Evolutionary conservation across 1,140 invertebrate species (phyloP).

Genomic region (Holotrichia oblita): DNA sequence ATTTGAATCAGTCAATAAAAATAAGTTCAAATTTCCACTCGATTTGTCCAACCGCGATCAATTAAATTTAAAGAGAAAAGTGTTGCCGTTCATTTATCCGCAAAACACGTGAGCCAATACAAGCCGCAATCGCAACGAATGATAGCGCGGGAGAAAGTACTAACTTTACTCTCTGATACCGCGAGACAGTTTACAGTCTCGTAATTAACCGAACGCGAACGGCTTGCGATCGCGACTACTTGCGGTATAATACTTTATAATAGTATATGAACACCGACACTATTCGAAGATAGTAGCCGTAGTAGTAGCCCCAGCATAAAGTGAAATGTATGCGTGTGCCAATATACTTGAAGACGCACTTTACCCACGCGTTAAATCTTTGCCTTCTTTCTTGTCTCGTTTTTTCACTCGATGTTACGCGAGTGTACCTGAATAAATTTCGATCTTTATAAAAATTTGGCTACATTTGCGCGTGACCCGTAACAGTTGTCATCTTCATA

Average conservation of each 20-base stretch:
- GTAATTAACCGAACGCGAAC: neutral
- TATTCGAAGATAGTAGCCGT: neutral
- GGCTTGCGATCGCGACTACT: neutral
- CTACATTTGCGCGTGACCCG: neutral
- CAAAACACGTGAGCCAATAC: neutral
- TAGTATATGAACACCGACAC: neutral
- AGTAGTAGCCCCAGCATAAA: neutral
- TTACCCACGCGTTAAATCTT: slow-evolving; percentile 3
- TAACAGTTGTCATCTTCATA: neutral
- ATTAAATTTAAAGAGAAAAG: neutral
- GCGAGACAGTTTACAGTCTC: neutral
- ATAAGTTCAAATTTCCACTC: too few relatives aligned
- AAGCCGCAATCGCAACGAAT: neutral
- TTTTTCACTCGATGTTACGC: neutral
- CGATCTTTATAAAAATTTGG: neutral
- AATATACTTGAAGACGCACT: neutral
- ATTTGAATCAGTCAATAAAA: too few relatives aligned
- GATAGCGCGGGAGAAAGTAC: neutral
- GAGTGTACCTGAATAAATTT: neutral
- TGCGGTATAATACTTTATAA: neutral
- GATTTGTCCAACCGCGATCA: neutral
- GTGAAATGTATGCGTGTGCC: neutral
- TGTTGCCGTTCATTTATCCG: neutral
- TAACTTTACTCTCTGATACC: neutral
- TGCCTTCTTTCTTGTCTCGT: neutral